Evolutionary conservation across 2,888 invertebrate species (phyloP).

Genomic region (Eristalis pertinax): DNA sequence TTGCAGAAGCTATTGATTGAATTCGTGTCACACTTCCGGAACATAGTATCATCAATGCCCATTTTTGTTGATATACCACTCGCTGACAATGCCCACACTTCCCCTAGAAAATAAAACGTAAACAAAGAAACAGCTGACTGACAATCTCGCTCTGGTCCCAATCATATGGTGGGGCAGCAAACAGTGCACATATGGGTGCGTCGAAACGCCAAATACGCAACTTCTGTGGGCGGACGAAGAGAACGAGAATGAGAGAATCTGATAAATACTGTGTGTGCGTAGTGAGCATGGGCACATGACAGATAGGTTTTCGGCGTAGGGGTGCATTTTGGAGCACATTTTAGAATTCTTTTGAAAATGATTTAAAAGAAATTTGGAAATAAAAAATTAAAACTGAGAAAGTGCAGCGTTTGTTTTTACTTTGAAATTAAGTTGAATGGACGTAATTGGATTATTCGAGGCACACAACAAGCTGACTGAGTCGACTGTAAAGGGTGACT

Average conservation of each 20-base stretch:
- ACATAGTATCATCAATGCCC: slow-evolving; percentile 23
- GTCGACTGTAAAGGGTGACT: too few relatives aligned
- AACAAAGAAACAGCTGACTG: slow-evolving; percentile 69
- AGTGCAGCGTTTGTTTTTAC: too few relatives aligned
- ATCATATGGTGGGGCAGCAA: slow-evolving; percentile 62
- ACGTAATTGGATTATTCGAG: too few relatives aligned
- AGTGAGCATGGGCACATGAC: slow-evolving; percentile 15
- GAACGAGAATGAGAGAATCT: slow-evolving; percentile 29
- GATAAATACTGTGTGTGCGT: slow-evolving; percentile 49
- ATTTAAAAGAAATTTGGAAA: background rate
- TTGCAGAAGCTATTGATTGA: background rate
- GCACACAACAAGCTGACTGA: too few relatives aligned
- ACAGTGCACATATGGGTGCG: slow-evolving; percentile 14
- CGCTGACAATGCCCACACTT: slow-evolving; percentile 50
- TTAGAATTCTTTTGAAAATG: background rate
- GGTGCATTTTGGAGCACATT: slow-evolving; percentile 26
- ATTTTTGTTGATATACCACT: background rate
- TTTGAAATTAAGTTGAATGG: too few relatives aligned
- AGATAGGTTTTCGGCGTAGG: background rate
- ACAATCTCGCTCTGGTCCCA: slow-evolving; percentile 42
- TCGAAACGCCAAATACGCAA: slow-evolving; percentile 18
- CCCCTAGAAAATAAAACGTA: slow-evolving; percentile 67
- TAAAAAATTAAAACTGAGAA: too few relatives aligned
- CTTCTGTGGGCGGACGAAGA: slow-evolving; percentile 17
- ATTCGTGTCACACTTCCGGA: slow-evolving; percentile 38